A percentile compares a stretch with the other conserved stretches of the same genome.
phyloP scores from a whole-genome alignment of 2,888 invertebrate genomes.

The Sceliomorpha sp. region DNA sequence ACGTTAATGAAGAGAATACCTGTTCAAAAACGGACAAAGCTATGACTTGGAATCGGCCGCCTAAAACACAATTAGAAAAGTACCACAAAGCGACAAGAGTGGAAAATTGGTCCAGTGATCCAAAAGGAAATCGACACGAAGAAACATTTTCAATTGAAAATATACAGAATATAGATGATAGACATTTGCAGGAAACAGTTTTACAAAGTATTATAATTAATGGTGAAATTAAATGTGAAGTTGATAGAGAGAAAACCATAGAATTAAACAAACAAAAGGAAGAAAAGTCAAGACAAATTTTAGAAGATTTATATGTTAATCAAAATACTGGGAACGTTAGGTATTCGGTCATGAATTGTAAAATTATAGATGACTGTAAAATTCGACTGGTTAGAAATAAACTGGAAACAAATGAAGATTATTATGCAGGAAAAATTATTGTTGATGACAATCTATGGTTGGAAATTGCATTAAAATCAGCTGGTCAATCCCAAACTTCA shows the following conservation, averaged over 20 bases:
- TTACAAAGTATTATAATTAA: background rate
- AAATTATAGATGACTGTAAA: no score
- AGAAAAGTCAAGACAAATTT: background rate
- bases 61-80: slow-evolving; percentile 18
- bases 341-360: no score
- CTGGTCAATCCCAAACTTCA: background rate
- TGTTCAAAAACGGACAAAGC: slow-evolving; percentile 20
- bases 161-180: slow-evolving; percentile 7
- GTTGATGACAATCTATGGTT: no score
- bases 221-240: slow-evolving; percentile 2
- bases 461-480: no score
- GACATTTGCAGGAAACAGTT: background rate
- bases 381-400: no score
- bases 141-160: slow-evolving; percentile 11
- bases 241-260: background rate
- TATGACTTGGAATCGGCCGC: slow-evolving; percentile 27
- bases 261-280: background rate
- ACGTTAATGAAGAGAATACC: slow-evolving; percentile 15
- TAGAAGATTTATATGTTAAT: background rate
- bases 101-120: no score
- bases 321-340: slow-evolving; percentile 2
- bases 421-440: no score
- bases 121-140: slow-evolving; percentile 1
- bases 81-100: no score
- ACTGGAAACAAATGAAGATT: no score